Percentiles rank a stretch among this genome's conserved stretches.
These are phyloP conservation scores for Epinephelus malabaricus DNA, from an alignment of 2,797 vertebrate species.

Conservation along the genomic window DNA sequence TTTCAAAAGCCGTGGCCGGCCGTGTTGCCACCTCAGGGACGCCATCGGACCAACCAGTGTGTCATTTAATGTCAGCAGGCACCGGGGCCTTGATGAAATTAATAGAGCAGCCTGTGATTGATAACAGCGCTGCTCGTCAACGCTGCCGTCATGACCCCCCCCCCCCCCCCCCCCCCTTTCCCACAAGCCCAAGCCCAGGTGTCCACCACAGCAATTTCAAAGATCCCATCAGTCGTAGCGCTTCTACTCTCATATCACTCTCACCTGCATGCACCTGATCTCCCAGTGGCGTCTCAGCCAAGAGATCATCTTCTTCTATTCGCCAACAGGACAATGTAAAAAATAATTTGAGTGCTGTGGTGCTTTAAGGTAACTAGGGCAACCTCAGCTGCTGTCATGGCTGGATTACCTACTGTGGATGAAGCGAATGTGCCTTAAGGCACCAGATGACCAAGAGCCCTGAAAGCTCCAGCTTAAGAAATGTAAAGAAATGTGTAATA, in stretches of 20 bases:
- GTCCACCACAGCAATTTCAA: conserved; percentile 48
- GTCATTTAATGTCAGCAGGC: conserved; percentile 88
- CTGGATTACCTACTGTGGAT: conserved; percentile 28
- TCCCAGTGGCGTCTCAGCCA: background rate
- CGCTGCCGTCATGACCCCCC: conserved; percentile 52
- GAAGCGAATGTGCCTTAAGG: conserved; percentile 1
- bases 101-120: conserved; percentile 87
- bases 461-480: background rate
- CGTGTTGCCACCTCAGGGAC: conserved; percentile 81
- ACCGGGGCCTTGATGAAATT: conserved; percentile 86
- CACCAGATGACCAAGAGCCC: conserved; percentile 14
- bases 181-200: conserved; percentile 32
- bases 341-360: conserved; percentile 1
- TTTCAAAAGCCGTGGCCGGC: conserved; percentile 85
- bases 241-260: conserved; percentile 6
- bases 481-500: background rate
- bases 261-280: conserved; percentile 33
- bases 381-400: conserved; percentile 27
- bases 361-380: conserved; percentile 43
- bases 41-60: conserved; percentile 73
- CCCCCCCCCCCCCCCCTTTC: conserved; percentile 10
- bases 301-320: conserved; percentile 33
- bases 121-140: conserved; percentile 80
- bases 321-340: background rate
- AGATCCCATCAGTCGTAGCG: conserved; percentile 39